These are phyloP conservation scores for Heliconius sara DNA, from an alignment of 2,888 invertebrate genomes.

Conservation along the genomic window DNA sequence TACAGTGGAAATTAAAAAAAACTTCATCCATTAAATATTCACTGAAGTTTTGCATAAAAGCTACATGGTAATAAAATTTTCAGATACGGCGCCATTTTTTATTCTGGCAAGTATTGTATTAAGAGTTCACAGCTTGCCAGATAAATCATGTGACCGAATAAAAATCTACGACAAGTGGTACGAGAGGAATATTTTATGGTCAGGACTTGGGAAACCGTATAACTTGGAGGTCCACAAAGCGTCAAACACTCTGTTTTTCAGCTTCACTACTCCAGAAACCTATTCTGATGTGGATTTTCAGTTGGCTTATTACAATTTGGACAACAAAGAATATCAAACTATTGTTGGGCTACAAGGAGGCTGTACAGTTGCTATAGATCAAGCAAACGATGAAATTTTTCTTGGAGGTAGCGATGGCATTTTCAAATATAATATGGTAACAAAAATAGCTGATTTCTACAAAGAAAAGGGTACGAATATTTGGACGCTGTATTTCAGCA, in stretches of 20 bases:
- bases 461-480: conserved; percentile 65
- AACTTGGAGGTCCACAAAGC: conserved; percentile 63
- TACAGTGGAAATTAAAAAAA: conserved; percentile 18
- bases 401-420: conserved; percentile 72
- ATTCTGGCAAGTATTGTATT: conserved; percentile 15
- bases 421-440: conserved; percentile 66
- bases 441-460: conserved; percentile 64
- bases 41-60: conserved; percentile 21
- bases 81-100: conserved; percentile 37
- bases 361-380: conserved; percentile 66
- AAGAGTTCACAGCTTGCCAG: conserved; percentile 42
- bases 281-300: conserved; percentile 67
- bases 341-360: conserved; percentile 67
- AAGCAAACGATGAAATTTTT: conserved; percentile 61
- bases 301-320: conserved; percentile 60
- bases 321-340: conserved; percentile 57
- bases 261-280: conserved; percentile 60
- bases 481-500: conserved; percentile 64
- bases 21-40: conserved; percentile 14
- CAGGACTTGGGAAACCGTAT: conserved; percentile 59
- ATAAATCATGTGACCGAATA: conserved; percentile 58
- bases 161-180: conserved; percentile 63
- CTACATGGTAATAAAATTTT: conserved; percentile 26
- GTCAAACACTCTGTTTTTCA: conserved; percentile 65
- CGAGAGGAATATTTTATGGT: conserved; percentile 59